Base-by-base conservation (phyloP, 2,888 invertebrate species). In the Diogma glabrata region DNA sequence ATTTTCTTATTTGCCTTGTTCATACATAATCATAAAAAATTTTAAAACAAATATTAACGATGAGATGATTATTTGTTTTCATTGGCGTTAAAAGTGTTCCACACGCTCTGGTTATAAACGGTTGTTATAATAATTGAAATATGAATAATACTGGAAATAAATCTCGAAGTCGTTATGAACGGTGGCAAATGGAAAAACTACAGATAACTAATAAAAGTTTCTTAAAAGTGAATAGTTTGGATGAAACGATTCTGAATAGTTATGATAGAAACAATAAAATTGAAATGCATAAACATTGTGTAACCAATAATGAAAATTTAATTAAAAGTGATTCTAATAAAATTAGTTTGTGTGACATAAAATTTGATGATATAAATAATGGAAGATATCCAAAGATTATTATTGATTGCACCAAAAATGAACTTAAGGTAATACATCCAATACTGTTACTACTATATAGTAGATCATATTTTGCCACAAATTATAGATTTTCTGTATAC, bases 341-440 rank as follows among this genome's bases (percentile, higher is more conserved):
- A 7, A 20, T 20, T 6, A 43, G 43, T 22, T 22, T 43, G 9
- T 43, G 43, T 9, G 23, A 43, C 22, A 43, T 43, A 12, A 43
- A 43, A 22, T 43, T 43, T 22, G 23, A 14, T 22, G 43, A 43
- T 5, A 20, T 43, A 2, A 43, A 43, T 43, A 20, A 14, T 2
- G 22, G 22, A 14, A 23, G 23, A 43, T 43, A 23, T 43, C 22
- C 43, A 8, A 43, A 43, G 23, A 43, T 43, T 43, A 43, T 43
- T 14, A 43, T 43, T 23, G 43, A 43, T 43, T 43, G 43, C 23
- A 43, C 43, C 22, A 43, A 43, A 20, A 43, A 43, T 22, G 43
- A 43, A 22, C 14, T 43, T 22, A 43, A 43, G 43, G 43, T 43
- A n/a, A n/a, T n/a, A n/a, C n/a, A n/a, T n/a, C n/a, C n/a, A n/a